Evolutionary conservation across 64 coral and sea anemone species (phyloP), one percentile per base, ranked within the genome.

Genomic region (Acropora yongei): DNA sequence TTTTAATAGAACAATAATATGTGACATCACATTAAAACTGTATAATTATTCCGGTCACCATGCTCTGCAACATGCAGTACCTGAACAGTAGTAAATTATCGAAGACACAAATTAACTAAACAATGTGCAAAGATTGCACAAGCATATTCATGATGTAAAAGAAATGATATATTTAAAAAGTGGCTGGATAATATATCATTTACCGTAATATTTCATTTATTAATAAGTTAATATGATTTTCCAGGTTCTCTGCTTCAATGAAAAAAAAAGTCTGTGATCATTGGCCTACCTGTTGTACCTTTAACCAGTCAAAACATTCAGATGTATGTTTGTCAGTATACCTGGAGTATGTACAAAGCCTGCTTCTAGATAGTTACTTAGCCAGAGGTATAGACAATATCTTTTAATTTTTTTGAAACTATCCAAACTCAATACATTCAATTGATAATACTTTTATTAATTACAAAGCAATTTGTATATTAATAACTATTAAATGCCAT

Each of bases 291-390:
- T 17, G 69, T 95, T 41, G 18, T 67, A 47, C 89, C 17, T 92
- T 84, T 48, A 92, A 95, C 68, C 94, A 91, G 17, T 83, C 89
- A 11, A 91, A 88, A 61, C 89, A 95, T 89, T 88, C 94, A 19
- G 89, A 95, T 83, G 89, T 95, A 8, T 83, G 78, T 42, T 77
- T 89, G 51, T 30, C 30, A 30, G 30, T 30, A 30, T 95, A 91
- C 45, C 85, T 95, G 14, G 50, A 92, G 10, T 49, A 83, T 30
- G 9, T 95, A 17, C 84, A 95, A 89, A 60, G 87, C 14, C 79
- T 95, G 74, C 49, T 95, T 16, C 7, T 76, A 77, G 69, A 84
- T 68, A 79, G 88, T 12, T 87, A 86, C 47, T 65, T 65, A 76
- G 8, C 58, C 41, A 78, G 80, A 86, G 90, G 90, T 84, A 55